Conservation (phyloP, 1,140 invertebrate species). For the Teleogryllus occipitalis region DNA sequence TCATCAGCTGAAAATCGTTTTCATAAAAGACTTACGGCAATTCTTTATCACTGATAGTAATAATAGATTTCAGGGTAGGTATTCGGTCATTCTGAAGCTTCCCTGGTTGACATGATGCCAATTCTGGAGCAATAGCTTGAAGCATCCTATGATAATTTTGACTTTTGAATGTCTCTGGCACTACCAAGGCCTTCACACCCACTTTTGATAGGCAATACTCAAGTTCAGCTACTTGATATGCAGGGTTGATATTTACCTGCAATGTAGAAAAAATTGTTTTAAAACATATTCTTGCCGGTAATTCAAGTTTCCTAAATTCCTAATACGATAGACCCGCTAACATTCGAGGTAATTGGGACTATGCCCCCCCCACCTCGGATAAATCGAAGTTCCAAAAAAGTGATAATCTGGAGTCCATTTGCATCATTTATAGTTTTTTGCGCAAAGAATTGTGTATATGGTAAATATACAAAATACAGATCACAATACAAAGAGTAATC, state of each 20-base stretch:
- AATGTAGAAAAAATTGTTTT: neutral
- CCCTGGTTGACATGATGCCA: conserved; percentile 38
- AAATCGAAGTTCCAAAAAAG: too few relatives aligned
- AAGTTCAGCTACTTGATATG: conserved; percentile 67
- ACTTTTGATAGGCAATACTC: conserved; percentile 74
- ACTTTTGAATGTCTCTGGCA: conserved; percentile 52
- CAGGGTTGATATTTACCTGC: conserved; percentile 76
- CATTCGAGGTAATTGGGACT: too few relatives aligned
- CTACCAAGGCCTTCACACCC: conserved; percentile 59
- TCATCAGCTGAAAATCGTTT: too few relatives aligned
- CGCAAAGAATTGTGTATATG: too few relatives aligned
- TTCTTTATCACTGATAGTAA: conserved; percentile 42
- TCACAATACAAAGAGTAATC: too few relatives aligned
- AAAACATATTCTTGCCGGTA: neutral
- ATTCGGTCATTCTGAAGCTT: conserved; percentile 32
- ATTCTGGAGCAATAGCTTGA: conserved; percentile 31
- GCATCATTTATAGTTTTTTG: too few relatives aligned
- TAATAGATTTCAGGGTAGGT: conserved; percentile 42
- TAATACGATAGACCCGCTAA: neutral
- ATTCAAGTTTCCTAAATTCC: neutral
- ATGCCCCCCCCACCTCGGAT: too few relatives aligned
- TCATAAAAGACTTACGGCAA: conserved; percentile 39
- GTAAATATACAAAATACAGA: too few relatives aligned
- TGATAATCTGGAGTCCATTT: too few relatives aligned
- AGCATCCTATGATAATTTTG: conserved; percentile 68